Conservation (phyloP, 2,113 vertebrate genomes). For the Callorhinus ursinus region DNA sequence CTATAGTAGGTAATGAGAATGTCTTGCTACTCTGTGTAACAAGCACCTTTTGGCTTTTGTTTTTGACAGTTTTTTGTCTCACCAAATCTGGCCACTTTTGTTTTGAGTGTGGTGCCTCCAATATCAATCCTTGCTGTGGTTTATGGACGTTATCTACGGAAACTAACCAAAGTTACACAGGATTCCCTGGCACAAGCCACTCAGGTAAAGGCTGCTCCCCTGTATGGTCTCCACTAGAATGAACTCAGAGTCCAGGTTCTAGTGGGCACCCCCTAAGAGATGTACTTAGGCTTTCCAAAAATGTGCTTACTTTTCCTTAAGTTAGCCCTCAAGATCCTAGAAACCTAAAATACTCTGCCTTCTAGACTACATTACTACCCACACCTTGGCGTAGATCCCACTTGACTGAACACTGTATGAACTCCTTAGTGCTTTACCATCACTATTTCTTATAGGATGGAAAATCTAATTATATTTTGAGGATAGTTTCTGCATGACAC, state of each 20-base stretch:
- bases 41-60: conserved; percentile 55
- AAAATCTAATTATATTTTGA: neutral
- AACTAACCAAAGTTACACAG: conserved; percentile 93
- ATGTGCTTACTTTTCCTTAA: neutral
- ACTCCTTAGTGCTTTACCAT: neutral
- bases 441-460: neutral
- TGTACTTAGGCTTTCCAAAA: neutral
- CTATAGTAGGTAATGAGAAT: neutral
- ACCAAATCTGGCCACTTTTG: conserved; percentile 93
- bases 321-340: neutral
- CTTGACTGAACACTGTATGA: neutral
- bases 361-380: neutral
- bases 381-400: neutral
- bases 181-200: conserved; percentile 96
- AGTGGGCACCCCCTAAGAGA: neutral
- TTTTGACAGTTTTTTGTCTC: conserved; percentile 94
- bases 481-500: neutral
- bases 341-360: neutral
- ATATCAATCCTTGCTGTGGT: conserved; percentile 90
- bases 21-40: neutral
- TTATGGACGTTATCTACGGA: conserved; percentile 94
- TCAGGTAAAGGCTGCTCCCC: conserved; percentile 87
- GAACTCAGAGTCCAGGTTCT: neutral
- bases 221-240: rapidly evolving
- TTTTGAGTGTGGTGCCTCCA: conserved; percentile 94